phyloP scores from a whole-genome alignment of 2,797 vertebrate genomes.

The Enteromius trimaculatus region DNA sequence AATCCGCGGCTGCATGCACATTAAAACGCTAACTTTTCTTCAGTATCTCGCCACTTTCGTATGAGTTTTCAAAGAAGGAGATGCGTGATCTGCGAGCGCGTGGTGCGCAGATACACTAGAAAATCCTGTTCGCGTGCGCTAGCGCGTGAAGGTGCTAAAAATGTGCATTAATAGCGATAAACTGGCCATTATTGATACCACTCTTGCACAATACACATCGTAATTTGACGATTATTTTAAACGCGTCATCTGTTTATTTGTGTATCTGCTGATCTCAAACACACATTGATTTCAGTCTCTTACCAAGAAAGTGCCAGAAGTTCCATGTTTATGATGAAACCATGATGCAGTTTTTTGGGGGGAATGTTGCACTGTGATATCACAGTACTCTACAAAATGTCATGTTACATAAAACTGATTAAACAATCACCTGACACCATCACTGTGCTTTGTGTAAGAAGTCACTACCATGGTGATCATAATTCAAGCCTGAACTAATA shows the following conservation, averaged over 20 bases:
- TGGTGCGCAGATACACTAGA: not conserved
- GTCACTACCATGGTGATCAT: not conserved
- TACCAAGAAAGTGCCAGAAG: not conserved
- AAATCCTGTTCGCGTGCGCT: not conserved
- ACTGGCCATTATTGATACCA: not conserved
- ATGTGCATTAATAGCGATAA: not conserved
- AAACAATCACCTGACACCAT: not conserved
- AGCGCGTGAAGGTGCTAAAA: not conserved
- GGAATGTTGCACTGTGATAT: not conserved
- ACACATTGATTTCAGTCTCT: not conserved
- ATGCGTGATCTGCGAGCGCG: not conserved
- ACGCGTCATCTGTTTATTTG: not conserved
- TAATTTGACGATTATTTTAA: not conserved
- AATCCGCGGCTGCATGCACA: conserved; percentile 57
- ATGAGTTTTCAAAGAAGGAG: not conserved
- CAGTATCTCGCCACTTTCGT: not conserved
- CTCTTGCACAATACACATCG: not conserved
- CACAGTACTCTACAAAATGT: not conserved
- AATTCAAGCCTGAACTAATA: not conserved
- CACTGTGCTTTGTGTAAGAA: not conserved
- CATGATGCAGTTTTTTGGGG: not conserved
- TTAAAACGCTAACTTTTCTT: conserved; percentile 28
- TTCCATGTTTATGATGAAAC: not conserved
- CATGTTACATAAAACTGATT: not conserved
- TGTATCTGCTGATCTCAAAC: not conserved